A percentile compares a stretch with the other conserved stretches of the same genome.
Evolutionary conservation across 2,888 invertebrate species (phyloP).

Genomic region (Apodemia zela): DNA sequence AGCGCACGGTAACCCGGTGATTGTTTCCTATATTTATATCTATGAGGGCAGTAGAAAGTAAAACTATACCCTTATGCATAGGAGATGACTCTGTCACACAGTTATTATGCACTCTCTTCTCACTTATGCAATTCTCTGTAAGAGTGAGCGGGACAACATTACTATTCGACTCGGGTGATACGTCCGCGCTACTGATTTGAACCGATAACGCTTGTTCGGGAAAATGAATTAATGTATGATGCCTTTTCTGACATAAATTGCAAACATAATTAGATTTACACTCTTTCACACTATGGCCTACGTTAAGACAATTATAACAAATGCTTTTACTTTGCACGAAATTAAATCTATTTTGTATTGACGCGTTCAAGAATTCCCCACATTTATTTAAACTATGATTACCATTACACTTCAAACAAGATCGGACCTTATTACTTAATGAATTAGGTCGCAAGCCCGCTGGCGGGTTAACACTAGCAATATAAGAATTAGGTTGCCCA

Average conservation of each 20-base stretch:
- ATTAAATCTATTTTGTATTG: background rate
- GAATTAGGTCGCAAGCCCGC: background rate
- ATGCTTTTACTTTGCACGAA: conserved; percentile 3
- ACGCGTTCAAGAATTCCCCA: background rate
- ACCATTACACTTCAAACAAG: background rate
- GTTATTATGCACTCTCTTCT: background rate
- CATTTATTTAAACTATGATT: background rate
- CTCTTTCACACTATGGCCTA: conserved; percentile 9
- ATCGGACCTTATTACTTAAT: background rate
- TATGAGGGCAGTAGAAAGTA: background rate
- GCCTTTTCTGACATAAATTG: background rate
- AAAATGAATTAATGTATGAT: conserved; percentile 15
- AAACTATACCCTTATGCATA: background rate
- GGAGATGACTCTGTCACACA: background rate
- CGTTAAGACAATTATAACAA: conserved; percentile 15
- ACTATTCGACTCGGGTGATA: background rate
- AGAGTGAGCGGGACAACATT: background rate
- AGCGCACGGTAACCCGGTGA: background rate
- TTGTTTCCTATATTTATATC: background rate
- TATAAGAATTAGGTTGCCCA: no score
- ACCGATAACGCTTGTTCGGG: background rate
- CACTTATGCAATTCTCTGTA: background rate
- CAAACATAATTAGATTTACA: conserved; percentile 6
- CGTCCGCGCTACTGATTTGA: no score
- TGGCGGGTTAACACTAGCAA: background rate